Percentiles rank a stretch among this genome's conserved stretches.
Conservation (phyloP, 2,113 vertebrate species). For the Phylloscopus whistleri region DNA sequence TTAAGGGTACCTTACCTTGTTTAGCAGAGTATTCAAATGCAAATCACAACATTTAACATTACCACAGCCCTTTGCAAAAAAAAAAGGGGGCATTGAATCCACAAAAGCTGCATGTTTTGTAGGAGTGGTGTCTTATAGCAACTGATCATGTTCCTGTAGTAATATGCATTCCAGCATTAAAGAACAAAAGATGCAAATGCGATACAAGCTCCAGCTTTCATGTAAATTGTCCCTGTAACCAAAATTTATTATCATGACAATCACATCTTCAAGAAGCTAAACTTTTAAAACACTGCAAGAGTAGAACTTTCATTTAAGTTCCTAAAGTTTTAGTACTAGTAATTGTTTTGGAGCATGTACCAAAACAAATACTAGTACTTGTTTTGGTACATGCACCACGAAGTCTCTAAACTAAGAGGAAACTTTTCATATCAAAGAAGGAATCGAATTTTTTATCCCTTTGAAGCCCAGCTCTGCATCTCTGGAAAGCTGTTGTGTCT, state of each 20-base stretch:
- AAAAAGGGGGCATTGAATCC: not conserved
- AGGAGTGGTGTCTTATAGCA: not conserved
- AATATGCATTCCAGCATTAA: slow-evolving; percentile 5
- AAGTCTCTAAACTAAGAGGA: not conserved
- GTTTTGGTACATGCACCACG: not conserved
- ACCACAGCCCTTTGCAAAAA: not conserved
- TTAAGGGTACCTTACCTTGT: slow-evolving; percentile 43
- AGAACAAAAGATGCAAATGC: slow-evolving; percentile 13
- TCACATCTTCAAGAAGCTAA: not conserved
- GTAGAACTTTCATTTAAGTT: not conserved
- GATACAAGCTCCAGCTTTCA: not conserved
- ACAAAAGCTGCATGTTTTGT: not conserved
- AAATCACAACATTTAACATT: slow-evolving; percentile 33
- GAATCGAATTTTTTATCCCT: not conserved
- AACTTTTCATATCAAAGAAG: not conserved
- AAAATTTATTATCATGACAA: slow-evolving; percentile 8
- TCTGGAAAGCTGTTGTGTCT: not conserved
- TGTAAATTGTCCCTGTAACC: slow-evolving; percentile 1
- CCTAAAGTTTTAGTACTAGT: not conserved
- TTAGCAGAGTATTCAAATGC: slow-evolving; percentile 30
- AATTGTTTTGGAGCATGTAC: not conserved
- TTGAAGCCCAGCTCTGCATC: not conserved
- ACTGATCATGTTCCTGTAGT: not conserved
- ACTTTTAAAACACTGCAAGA: not conserved
- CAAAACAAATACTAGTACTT: not conserved